Evolutionary conservation across 2,113 vertebrate genomes (phyloP), one percentile per base, ranked within the genome.

Genomic region (Apaloderma vittatum): DNA sequence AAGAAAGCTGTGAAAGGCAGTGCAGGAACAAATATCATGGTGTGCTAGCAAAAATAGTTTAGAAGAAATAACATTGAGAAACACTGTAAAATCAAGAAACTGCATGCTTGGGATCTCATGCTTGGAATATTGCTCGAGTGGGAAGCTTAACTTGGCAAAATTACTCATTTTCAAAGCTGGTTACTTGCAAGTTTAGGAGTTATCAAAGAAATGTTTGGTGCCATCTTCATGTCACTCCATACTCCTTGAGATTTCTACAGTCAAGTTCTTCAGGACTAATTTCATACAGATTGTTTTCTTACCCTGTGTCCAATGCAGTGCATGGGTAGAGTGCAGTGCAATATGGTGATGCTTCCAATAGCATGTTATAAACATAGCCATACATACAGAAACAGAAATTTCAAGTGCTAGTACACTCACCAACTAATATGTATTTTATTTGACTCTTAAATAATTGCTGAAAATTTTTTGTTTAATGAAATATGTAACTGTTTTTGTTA

Each of bases 221-320:
- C 23, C 1, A 0, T 68, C 51, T 58, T 61, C 10, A 0, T 29
- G 27, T 40, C 40, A 2, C 16, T 66, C n/a, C 30, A 15, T 20
- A 4, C 10, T 30, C 7, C 43, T n/a, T 49, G 46, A 80, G 63
- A 54, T 58, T 62, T 61, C 45, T 84, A 63, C 16, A 36, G 16
- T 34, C 7, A 55, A 22, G 20, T 45, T 68, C 43, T 75, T 40
- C 8, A 55, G n/a, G 36, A 30, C 12, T 57, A 73, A 48, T 71
- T 46, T 34, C 2, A 65, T 48, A 48, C 37, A 68, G 49, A 61
- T 11, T 26, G 12, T 29, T 83, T 70, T 72, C 30, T 70, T 36
- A 51, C 40, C 40, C 40, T 40, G 40, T 40, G 40, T 40, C 62
- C 13, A 34, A 11, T 48, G 29, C 12, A 45, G 11, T 52, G 29